These are phyloP conservation scores for Phanerotoma sp. DNA, from an alignment of 2,888 invertebrate species.

Conservation along the genomic window DNA sequence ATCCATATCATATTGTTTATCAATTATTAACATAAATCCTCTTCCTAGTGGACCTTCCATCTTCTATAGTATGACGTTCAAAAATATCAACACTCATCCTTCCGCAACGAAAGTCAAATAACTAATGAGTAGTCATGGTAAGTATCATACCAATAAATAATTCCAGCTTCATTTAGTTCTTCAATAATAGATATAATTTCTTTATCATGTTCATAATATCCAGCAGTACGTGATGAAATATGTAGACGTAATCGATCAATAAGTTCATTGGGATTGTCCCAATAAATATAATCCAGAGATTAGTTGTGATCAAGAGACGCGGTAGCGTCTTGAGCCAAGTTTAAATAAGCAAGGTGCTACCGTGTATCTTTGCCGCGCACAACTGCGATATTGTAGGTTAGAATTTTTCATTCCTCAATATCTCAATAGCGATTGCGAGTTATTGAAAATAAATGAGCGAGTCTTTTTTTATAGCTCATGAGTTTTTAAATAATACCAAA, in stretches of 20 bases:
- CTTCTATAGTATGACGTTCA: constrained; percentile 3
- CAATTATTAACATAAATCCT: constrained; percentile 14
- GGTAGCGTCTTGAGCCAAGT: no score
- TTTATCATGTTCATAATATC: constrained; percentile 26
- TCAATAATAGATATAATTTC: constrained; percentile 31
- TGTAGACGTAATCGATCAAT: constrained; percentile 27
- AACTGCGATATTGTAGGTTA: no score
- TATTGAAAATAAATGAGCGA: no score
- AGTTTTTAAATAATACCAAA: no score
- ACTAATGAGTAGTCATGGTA: neutral
- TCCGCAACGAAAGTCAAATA: neutral
- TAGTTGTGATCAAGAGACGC: no score
- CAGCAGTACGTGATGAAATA: constrained; percentile 27
- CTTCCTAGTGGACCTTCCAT: neutral
- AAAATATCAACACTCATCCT: constrained; percentile 16
- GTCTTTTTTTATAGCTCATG: no score
- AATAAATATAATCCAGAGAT: constrained; percentile 27
- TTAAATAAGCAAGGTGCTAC: no score
- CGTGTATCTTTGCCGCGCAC: no score
- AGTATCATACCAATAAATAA: constrained; percentile 25
- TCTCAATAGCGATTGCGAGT: no score
- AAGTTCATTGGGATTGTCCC: no score
- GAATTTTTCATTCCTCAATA: no score
- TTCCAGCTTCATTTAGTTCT: constrained; percentile 27
- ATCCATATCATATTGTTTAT: constrained; percentile 23